Percentiles rank a stretch among this genome's conserved stretches.
phyloP scores from a whole-genome alignment of 2,797 vertebrate genomes.

The Rhabdophis nuchalis region DNA sequence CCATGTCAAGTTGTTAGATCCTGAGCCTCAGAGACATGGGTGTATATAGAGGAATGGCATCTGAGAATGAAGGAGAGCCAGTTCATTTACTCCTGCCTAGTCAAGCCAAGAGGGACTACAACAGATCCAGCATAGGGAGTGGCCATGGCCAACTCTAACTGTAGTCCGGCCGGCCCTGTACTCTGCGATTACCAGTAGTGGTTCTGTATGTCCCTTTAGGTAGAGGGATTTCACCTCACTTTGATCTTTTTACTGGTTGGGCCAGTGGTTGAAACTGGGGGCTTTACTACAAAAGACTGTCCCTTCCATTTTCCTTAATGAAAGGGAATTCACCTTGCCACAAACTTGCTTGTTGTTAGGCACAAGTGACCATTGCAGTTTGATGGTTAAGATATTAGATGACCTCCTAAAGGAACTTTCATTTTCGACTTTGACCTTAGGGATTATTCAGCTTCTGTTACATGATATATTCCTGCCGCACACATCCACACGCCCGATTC shows the following conservation, averaged over 20 bases:
- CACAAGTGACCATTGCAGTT: slow-evolving; percentile 32
- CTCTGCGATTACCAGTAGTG: background rate
- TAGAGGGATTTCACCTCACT: background rate
- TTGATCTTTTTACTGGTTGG: background rate
- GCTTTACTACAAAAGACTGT: background rate
- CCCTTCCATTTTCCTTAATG: background rate
- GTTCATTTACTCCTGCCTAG: slow-evolving; percentile 56
- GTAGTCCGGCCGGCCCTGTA: background rate
- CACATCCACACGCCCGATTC: too few relatives aligned
- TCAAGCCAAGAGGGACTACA: slow-evolving; percentile 39
- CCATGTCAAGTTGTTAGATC: slow-evolving; percentile 68
- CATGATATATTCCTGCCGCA: too few relatives aligned
- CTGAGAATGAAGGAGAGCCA: slow-evolving; percentile 42
- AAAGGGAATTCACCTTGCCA: background rate
- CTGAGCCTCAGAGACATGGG: slow-evolving; percentile 67
- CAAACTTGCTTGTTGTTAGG: slow-evolving; percentile 28
- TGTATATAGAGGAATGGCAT: slow-evolving; percentile 63
- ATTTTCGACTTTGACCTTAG: too few relatives aligned
- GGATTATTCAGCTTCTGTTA: too few relatives aligned
- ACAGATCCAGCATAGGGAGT: background rate
- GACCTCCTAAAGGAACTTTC: too few relatives aligned
- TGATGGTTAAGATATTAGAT: slow-evolving; percentile 19
- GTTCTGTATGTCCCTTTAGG: background rate
- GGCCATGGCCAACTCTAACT: background rate
- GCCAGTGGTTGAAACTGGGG: background rate